Conservation (phyloP, 2,888 invertebrate species). For the Octodonta nipae region DNA sequence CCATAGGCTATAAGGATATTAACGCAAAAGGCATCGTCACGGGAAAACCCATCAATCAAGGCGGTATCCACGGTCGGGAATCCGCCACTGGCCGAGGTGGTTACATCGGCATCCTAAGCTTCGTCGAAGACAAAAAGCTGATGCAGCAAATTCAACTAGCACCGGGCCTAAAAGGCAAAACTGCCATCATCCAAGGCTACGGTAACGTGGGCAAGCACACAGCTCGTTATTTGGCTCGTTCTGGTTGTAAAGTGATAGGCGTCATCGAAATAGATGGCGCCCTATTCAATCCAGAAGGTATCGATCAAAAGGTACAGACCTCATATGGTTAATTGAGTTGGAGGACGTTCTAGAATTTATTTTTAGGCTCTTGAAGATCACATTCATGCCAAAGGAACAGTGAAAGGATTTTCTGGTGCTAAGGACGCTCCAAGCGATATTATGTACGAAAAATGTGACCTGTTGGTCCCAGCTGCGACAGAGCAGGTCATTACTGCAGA, state of each 20-base stretch:
- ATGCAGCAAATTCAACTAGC: conserved; percentile 80
- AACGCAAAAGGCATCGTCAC: conserved; percentile 97
- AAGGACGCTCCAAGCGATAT: conserved; percentile 64
- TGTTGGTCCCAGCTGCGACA: conserved; percentile 87
- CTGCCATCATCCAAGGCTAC: conserved; percentile 86
- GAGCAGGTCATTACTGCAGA: conserved; percentile 85
- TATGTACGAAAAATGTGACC: conserved; percentile 84
- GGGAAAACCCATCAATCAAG: conserved; percentile 89
- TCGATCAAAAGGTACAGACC: conserved; percentile 62
- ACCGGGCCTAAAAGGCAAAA: conserved; percentile 88
- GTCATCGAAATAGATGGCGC: conserved; percentile 78
- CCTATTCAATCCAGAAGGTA: conserved; percentile 77
- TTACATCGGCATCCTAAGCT: conserved; percentile 83
- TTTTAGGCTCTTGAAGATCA: conserved; percentile 75
- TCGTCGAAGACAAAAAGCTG: conserved; percentile 83
- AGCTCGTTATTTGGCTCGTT: conserved; percentile 72
- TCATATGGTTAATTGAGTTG: too few species aligned
- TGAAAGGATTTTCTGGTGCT: conserved; percentile 76
- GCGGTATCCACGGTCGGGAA: conserved; percentile 91
- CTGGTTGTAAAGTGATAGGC: conserved; percentile 84
- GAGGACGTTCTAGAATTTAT: too few species aligned
- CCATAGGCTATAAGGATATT: conserved; percentile 80
- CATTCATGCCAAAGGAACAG: conserved; percentile 64
- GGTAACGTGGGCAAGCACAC: conserved; percentile 95
- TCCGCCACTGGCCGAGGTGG: conserved; percentile 94